Conservation (phyloP, 2,113 vertebrate genomes). For the Neogobius melanostomus region DNA sequence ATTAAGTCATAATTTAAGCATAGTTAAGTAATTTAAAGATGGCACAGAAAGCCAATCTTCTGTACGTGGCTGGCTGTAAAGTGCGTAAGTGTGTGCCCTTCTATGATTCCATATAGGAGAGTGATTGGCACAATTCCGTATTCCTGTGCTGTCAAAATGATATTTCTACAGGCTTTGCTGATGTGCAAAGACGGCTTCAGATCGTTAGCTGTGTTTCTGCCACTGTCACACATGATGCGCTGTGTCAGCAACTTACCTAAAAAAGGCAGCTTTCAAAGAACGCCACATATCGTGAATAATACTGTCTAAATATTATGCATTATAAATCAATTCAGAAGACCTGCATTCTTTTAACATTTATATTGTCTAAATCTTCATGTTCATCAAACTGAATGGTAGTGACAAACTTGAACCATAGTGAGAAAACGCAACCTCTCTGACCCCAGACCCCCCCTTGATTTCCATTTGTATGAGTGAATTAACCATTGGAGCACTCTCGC, state of each 20-base stretch:
- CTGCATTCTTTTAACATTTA: not conserved
- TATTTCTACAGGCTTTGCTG: conserved; percentile 39
- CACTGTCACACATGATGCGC: conserved; percentile 13
- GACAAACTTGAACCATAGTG: conserved; percentile 32
- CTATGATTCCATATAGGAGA: no score
- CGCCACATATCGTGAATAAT: conserved; percentile 17
- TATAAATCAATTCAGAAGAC: not conserved
- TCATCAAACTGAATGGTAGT: conserved; percentile 11
- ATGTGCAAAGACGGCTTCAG: conserved; percentile 37
- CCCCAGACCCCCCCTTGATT: conserved; percentile 58
- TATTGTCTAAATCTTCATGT: conserved; percentile 13
- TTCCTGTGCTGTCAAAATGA: conserved; percentile 23
- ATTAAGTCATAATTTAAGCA: no score
- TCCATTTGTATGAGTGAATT: conserved; percentile 67
- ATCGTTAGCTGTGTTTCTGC: conserved; percentile 31
- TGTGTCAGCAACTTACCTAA: conserved; percentile 19
- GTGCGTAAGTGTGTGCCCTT: no score
- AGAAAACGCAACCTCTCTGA: conserved; percentile 45
- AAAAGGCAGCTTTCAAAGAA: conserved; percentile 35
- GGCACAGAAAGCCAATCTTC: no score
- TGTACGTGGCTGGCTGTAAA: no score
- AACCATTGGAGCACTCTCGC: conserved; percentile 44
- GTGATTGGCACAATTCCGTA: no score
- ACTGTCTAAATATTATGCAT: not conserved
- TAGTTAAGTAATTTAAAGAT: no score